Percentiles rank a stretch among this genome's conserved stretches.
Conservation (phyloP, 2,797 vertebrate species). For the Syngnathus rostellatus region DNA sequence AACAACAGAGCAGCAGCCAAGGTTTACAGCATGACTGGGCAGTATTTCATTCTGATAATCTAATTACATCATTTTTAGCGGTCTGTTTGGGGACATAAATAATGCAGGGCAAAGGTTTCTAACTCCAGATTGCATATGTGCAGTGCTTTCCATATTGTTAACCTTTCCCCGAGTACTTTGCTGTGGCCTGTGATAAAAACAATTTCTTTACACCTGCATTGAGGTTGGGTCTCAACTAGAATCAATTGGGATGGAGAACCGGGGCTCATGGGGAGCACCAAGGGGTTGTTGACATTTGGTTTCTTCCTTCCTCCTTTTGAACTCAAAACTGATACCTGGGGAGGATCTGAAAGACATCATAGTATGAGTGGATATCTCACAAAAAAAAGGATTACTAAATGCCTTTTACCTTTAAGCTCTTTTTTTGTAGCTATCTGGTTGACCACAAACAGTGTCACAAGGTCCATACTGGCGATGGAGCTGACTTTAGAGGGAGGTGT, state of each 20-base stretch:
- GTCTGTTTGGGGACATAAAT: too few relatives aligned
- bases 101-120: neutral
- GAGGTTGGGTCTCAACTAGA: conserved; percentile 63
- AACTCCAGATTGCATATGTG: neutral
- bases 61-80: neutral
- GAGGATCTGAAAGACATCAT: conserved; percentile 58
- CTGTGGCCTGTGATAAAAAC: neutral
- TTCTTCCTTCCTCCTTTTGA: conserved; percentile 52
- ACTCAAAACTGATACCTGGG: conserved; percentile 66
- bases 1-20: conserved; percentile 6
- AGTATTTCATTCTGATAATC: neutral
- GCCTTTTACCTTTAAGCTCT: conserved; percentile 64
- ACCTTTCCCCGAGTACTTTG: neutral
- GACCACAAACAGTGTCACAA: conserved; percentile 83
- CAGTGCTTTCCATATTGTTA: neutral
- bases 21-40: neutral
- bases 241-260: conserved; percentile 63
- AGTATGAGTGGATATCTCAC: neutral
- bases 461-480: conserved; percentile 75
- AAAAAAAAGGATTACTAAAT: too few relatives aligned
- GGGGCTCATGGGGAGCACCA: conserved; percentile 80
- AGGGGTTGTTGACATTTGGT: conserved; percentile 44
- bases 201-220: conserved; percentile 62
- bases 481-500: conserved; percentile 36
- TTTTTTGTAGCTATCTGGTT: conserved; percentile 86